Evolutionary conservation across 2,797 vertebrate species (phyloP).

Genomic region (Sebastes ruberrimus): DNA sequence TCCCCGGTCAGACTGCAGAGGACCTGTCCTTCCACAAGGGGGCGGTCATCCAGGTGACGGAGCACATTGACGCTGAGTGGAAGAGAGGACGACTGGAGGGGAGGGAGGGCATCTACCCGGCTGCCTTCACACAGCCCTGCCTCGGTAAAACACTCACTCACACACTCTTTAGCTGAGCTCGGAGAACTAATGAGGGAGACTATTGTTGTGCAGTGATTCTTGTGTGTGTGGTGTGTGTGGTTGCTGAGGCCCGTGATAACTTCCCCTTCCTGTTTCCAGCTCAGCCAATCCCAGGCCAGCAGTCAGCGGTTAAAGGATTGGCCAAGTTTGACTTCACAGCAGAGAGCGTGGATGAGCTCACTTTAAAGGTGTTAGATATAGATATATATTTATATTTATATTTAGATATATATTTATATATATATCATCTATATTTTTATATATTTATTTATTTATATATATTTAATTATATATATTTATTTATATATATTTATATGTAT

Average conservation of each 20-base stretch:
- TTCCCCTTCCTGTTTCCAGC: slow-evolving; percentile 44
- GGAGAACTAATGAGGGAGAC: no score
- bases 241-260: not conserved
- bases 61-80: slow-evolving; percentile 86
- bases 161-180: no score
- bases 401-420: fast-evolving
- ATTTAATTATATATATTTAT: no score
- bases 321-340: slow-evolving; percentile 90
- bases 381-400: no score
- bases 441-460: no score
- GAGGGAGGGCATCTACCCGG: slow-evolving; percentile 89
- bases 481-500: fast-evolving
- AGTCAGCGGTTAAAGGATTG: not conserved
- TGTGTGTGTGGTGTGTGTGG: not conserved
- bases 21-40: slow-evolving; percentile 90
- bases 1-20: slow-evolving; percentile 88
- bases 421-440: no score
- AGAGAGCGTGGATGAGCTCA: slow-evolving; percentile 90
- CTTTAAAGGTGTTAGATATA: slow-evolving; percentile 82
- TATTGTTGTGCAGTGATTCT: no score
- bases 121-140: slow-evolving; percentile 77
- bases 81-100: slow-evolving; percentile 85
- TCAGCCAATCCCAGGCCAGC: slow-evolving; percentile 58
- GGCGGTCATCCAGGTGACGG: slow-evolving; percentile 84
- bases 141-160: slow-evolving; percentile 31